A percentile compares a stretch with the other conserved stretches of the same genome.
These are phyloP conservation scores for Athene noctua DNA, from an alignment of 2,113 vertebrate species.

Conservation along the genomic window DNA sequence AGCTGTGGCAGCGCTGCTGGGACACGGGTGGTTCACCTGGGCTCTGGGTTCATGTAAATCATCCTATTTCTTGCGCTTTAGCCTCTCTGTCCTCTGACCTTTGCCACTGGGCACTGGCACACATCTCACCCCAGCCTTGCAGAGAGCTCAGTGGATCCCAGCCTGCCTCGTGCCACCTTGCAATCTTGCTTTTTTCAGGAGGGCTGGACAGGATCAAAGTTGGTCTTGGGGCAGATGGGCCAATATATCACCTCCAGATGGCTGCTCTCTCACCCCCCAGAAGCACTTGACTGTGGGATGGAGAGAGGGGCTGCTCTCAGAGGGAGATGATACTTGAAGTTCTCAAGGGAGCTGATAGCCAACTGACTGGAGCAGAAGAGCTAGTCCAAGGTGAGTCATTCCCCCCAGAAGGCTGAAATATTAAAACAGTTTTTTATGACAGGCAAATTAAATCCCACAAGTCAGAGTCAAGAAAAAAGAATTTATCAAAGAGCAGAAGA, in stretches of 20 bases:
- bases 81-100: background rate
- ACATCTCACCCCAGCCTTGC: background rate
- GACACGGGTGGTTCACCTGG: background rate
- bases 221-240: background rate
- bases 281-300: background rate
- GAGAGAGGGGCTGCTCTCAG: background rate
- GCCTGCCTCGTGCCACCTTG: background rate
- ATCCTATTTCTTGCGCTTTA: background rate
- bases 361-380: background rate
- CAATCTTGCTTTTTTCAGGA: background rate
- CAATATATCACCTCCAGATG: fast-evolving
- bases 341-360: background rate
- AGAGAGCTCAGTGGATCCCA: background rate
- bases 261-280: background rate
- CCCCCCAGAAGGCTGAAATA: background rate
- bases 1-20: background rate
- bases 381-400: conserved; percentile 8
- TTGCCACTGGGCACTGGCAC: fast-evolving
- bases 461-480: background rate
- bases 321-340: background rate
- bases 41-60: background rate
- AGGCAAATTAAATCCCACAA: conserved; percentile 48
- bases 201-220: background rate
- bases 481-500: conserved; percentile 17
- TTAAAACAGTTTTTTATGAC: background rate